Evolutionary conservation across 2,888 invertebrate genomes (phyloP).

Genomic region (Drosophila mettleri): DNA sequence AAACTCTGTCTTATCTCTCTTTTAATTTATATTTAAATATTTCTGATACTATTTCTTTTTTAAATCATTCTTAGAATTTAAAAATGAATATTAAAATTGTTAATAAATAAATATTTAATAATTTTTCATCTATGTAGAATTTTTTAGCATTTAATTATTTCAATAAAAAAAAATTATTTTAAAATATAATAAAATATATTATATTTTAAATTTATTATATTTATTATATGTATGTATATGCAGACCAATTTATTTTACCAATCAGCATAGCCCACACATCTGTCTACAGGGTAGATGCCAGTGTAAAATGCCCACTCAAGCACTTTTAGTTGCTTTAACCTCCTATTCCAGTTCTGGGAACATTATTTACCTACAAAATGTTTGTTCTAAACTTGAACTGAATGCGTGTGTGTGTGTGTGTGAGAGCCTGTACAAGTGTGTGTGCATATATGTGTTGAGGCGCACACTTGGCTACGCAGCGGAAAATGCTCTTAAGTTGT

Average conservation of each 20-base stretch:
- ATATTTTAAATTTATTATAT: too few relatives aligned
- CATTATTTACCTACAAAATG: constrained; percentile 63
- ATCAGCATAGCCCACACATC: background rate
- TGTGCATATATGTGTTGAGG: background rate
- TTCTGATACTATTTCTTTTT: too few relatives aligned
- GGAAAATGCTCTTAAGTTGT: constrained; percentile 52
- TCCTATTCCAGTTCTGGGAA: constrained; percentile 19
- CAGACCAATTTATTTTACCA: background rate
- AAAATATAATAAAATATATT: too few relatives aligned
- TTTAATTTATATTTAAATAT: too few relatives aligned
- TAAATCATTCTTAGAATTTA: too few relatives aligned
- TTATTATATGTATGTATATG: too few relatives aligned
- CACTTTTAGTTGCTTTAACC: background rate
- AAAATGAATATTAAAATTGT: too few relatives aligned
- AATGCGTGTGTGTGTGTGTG: background rate
- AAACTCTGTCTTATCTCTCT: too few relatives aligned
- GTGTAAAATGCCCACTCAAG: background rate
- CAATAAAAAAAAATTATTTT: too few relatives aligned
- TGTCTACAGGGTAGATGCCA: background rate
- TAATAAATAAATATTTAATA: too few relatives aligned
- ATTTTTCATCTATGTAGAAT: too few relatives aligned
- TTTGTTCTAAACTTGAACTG: constrained; percentile 44
- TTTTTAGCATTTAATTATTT: too few relatives aligned
- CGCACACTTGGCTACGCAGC: constrained; percentile 22
- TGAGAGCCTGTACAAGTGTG: background rate